phyloP scores from a whole-genome alignment of 2,797 vertebrate genomes.

The Taeniopygia guttata region DNA sequence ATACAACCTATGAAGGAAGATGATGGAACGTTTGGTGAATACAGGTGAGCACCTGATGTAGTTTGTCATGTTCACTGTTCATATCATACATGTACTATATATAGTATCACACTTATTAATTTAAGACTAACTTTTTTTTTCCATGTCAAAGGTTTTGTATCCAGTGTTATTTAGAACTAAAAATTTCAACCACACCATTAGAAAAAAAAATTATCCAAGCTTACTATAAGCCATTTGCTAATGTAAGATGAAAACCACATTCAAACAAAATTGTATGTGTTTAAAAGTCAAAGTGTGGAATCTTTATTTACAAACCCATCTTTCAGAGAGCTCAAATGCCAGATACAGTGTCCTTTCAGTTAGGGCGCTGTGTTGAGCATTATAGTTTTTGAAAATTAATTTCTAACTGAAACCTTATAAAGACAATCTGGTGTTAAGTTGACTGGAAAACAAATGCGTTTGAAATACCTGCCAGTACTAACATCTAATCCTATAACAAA shows the following conservation, averaged over 20 bases:
- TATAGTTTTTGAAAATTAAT: not conserved
- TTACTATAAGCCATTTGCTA: not conserved
- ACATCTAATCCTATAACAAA: slow-evolving; percentile 9
- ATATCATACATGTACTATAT: not conserved
- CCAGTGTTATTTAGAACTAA: not conserved
- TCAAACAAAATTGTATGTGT: not conserved
- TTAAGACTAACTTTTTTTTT: slow-evolving; percentile 23
- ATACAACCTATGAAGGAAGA: slow-evolving; percentile 99
- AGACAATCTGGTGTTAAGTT: not conserved
- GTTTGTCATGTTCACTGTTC: not conserved
- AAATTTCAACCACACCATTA: not conserved
- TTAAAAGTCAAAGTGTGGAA: not conserved
- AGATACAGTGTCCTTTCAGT: not conserved
- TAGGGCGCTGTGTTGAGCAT: not conserved
- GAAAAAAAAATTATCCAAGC: not conserved
- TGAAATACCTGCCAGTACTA: not conserved
- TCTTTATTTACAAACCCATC: not conserved
- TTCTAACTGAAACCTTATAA: not conserved
- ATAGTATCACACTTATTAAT: not conserved
- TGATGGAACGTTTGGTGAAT: slow-evolving; percentile 97
- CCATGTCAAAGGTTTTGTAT: not conserved
- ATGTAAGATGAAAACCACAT: not conserved
- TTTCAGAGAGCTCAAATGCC: not conserved
- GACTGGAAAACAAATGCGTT: not conserved
- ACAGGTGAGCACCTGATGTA: slow-evolving; percentile 86